Percentiles rank a stretch among this genome's conserved stretches.
Evolutionary conservation across 2,113 vertebrate genomes (phyloP).

Genomic region (Hydropotes inermis): DNA sequence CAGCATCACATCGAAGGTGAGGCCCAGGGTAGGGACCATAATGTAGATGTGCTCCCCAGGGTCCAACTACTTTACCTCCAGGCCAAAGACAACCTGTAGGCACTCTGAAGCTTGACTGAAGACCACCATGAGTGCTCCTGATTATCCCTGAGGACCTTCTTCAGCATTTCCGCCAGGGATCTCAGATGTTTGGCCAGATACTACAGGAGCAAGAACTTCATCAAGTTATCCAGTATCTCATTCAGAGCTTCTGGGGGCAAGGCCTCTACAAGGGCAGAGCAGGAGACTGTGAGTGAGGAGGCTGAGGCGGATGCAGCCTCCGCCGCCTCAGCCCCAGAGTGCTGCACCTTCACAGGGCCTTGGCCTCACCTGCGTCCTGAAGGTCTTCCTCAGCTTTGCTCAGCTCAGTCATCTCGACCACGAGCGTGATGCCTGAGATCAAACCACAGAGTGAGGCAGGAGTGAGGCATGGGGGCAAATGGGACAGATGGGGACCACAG

Average conservation of each 20-base stretch:
- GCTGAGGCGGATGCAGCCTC: neutral
- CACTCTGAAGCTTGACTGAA: neutral
- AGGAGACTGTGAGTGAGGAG: neutral
- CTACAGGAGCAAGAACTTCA: neutral
- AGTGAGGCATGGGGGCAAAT: neutral
- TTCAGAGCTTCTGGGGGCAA: neutral
- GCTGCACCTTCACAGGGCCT: neutral
- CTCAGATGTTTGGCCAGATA: neutral
- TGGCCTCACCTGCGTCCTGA: neutral
- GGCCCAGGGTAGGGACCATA: too few species aligned
- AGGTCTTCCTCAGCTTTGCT: neutral
- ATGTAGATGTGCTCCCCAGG: too few species aligned
- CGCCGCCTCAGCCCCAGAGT: neutral
- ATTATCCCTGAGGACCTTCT: neutral
- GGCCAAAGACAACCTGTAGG: accelerated
- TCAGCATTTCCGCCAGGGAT: neutral
- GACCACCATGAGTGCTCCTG: neutral
- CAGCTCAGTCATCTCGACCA: neutral
- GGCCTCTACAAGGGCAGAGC: accelerated
- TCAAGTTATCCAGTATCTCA: neutral
- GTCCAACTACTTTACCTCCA: neutral
- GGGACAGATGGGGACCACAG: neutral
- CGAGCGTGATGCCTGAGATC: accelerated
- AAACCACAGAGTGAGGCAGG: neutral
- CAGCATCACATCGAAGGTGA: too few species aligned